Evolutionary conservation across 2,797 vertebrate genomes (phyloP).

Genomic region (Hirundo rustica): DNA sequence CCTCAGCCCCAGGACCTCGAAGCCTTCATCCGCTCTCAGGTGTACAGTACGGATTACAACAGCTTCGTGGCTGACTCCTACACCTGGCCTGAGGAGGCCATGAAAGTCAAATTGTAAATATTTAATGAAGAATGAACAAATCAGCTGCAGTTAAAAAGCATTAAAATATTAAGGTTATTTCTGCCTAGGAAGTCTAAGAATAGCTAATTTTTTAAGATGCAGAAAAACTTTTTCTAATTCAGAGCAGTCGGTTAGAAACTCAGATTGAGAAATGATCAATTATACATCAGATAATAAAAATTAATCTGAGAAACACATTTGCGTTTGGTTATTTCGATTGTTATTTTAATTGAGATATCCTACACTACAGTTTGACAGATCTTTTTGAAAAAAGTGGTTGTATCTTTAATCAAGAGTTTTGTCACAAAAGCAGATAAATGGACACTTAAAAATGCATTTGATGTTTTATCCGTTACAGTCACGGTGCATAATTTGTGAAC

Average conservation of each 20-base stretch:
- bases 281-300: conserved; percentile 49
- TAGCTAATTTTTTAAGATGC: conserved; percentile 63
- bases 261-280: background rate
- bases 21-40: conserved; percentile 82
- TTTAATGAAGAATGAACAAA: conserved; percentile 8
- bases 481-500: background rate
- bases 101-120: conserved; percentile 80
- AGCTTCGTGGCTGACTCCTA: conserved; percentile 87
- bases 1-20: conserved; percentile 91
- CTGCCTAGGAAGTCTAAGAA: conserved; percentile 16
- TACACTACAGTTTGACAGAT: background rate
- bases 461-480: background rate
- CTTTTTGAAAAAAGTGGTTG: background rate
- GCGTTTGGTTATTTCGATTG: background rate
- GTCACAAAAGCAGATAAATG: background rate
- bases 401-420: background rate
- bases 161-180: background rate
- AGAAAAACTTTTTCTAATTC: conserved; percentile 64
- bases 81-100: conserved; percentile 86
- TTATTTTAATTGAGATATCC: background rate
- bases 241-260: conserved; percentile 33
- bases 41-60: conserved; percentile 88
- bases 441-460: background rate
- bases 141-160: background rate
- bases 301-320: background rate